Evolutionary conservation across 2,797 vertebrate species (phyloP), one percentile per base, ranked within the genome.

Genomic region (Parotocinclus haroldoi): DNA sequence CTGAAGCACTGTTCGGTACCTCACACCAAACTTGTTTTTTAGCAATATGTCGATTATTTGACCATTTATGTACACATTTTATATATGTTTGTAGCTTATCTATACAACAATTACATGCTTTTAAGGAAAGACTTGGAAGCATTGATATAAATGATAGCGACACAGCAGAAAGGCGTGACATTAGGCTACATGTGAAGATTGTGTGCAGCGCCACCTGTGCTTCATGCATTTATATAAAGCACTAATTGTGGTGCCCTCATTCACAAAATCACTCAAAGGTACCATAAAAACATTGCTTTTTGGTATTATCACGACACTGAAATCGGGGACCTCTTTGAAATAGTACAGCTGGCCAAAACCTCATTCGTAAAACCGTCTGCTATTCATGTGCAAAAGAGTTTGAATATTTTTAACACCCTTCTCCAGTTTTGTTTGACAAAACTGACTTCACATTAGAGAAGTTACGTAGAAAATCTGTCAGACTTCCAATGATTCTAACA

Each of bases 21-120:
- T 42, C 10, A 3, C 8, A 42, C 40, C 40, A 42, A 42, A 42
- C 40, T 9, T 42, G 8, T 9, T 42, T 27, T 27, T 27, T 2
- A 5, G 27, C 2, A 27, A 27, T 27, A 27, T 27, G 5, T 27
- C 2, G 27, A 27, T 27, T 27, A 27, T 27, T 42, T 45, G 3
- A 44, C 4, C 17, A 36, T 46, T 27, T 27, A 10, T 36, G 2
- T 42, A 55, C 53, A 27, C 62, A 80, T 66, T 58, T 74, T 82
- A 71, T 81, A 71, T 59, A 69, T 67, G 77, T 27, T 76, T 76
- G 73, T 80, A 82, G 78, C 89, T 90, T 86, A 83, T 91, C 88
- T 89, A 90, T 84, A 88, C 84, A 89, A 89, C 88, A 87, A 88
- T 89, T 86, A 90, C 89, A 81, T 91, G 91, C 92, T 91, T 80